These are phyloP conservation scores for Fundulus diaphanus DNA, from an alignment of 2,797 vertebrate genomes.

Conservation along the genomic window DNA sequence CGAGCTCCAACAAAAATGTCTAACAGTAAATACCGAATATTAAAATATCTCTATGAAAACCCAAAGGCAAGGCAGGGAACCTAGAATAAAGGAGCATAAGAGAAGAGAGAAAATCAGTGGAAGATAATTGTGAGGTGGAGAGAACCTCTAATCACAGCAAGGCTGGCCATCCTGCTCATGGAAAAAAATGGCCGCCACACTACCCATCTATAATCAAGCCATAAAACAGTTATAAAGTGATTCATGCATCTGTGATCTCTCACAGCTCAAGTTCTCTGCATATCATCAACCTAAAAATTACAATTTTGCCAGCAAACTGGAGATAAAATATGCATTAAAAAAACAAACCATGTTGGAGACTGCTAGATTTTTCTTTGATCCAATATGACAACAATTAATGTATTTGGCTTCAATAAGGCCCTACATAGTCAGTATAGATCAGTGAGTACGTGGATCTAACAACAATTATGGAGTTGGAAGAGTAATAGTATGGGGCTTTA, in stretches of 20 bases:
- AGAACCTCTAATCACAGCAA: background rate
- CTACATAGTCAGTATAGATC: background rate
- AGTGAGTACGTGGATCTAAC: background rate
- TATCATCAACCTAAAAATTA: background rate
- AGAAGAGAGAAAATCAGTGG: background rate
- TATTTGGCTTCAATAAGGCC: background rate
- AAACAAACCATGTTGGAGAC: background rate
- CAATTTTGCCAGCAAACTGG: background rate
- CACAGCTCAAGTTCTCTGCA: background rate
- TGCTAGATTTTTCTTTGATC: background rate
- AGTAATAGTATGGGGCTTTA: background rate
- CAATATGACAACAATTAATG: background rate
- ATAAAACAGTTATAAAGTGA: background rate
- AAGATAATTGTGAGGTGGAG: background rate
- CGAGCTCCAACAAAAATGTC: background rate
- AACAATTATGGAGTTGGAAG: background rate
- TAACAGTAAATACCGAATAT: background rate
- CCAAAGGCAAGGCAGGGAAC: background rate
- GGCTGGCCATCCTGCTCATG: background rate
- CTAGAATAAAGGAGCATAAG: background rate
- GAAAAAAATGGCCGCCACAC: background rate
- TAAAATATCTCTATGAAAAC: background rate
- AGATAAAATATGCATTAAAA: background rate
- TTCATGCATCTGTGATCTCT: background rate
- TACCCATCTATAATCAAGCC: background rate